Percentiles rank a stretch among this genome's conserved stretches.
Conservation (phyloP, 2,888 invertebrate species). For the Drepanosiphum platanoidis region DNA sequence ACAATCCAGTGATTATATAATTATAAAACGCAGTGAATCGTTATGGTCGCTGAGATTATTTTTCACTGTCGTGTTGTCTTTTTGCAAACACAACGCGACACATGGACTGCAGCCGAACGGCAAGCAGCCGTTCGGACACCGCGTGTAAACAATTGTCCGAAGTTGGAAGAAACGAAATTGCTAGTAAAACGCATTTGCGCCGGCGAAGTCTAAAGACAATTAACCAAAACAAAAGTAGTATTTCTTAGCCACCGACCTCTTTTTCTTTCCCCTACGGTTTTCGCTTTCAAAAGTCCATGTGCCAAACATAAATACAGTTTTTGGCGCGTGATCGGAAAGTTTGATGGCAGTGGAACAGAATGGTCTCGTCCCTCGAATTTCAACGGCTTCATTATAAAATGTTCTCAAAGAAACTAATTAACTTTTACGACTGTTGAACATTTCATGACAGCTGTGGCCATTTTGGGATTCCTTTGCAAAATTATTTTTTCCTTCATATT, state of each 20-base stretch:
- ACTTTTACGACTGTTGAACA: conserved; percentile 61
- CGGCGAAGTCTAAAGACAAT: conserved; percentile 43
- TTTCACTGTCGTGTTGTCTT: background rate
- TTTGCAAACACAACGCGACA: background rate
- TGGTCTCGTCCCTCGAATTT: conserved; percentile 60
- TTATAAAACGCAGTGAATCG: background rate
- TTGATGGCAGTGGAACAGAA: conserved; percentile 57
- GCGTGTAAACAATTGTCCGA: conserved; percentile 48
- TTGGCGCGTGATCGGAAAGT: conserved; percentile 62
- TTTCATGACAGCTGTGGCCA: conserved; percentile 62
- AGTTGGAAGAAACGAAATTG: conserved; percentile 49
- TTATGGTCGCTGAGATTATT: background rate
- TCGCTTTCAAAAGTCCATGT: conserved; percentile 53
- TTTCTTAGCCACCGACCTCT: conserved; percentile 47
- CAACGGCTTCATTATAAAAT: conserved; percentile 62
- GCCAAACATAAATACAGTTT: conserved; percentile 60
- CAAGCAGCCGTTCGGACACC: conserved; percentile 43
- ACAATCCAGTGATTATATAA: no score
- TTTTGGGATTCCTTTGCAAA: conserved; percentile 55
- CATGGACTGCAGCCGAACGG: background rate
- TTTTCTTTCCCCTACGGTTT: conserved; percentile 18
- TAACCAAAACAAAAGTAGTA: conserved; percentile 55
- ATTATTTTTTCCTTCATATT: conserved; percentile 43
- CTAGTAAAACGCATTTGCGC: conserved; percentile 23
- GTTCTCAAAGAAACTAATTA: conserved; percentile 62